phyloP scores from a whole-genome alignment of 2,888 invertebrate genomes.

The Eledone cirrhosa region DNA sequence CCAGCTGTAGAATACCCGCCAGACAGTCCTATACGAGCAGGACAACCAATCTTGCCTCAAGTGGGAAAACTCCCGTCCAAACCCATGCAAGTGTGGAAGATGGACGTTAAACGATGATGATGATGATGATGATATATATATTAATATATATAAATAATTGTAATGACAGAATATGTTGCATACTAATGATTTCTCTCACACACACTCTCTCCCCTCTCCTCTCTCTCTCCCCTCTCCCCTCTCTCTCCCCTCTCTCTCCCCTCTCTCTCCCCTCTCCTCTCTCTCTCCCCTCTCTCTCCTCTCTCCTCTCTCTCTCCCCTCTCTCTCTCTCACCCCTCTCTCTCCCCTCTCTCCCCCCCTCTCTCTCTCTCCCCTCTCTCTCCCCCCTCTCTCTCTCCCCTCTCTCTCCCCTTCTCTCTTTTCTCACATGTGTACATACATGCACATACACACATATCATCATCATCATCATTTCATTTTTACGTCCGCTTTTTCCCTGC shows the following conservation, averaged over 20 bases:
- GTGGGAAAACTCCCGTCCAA: too few relatives aligned
- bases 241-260: not conserved
- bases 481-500: not conserved
- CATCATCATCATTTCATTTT: too few relatives aligned
- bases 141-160: too few relatives aligned
- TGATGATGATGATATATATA: too few relatives aligned
- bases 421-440: not conserved
- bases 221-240: slow-evolving; percentile 26
- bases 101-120: too few relatives aligned
- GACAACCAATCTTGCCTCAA: too few relatives aligned
- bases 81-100: too few relatives aligned
- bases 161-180: too few relatives aligned
- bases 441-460: not conserved
- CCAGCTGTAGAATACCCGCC: too few relatives aligned
- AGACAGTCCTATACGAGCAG: too few relatives aligned
- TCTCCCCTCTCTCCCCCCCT: not conserved
- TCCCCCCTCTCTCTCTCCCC: not conserved
- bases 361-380: not conserved
- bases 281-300: slow-evolving; percentile 4
- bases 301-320: not conserved
- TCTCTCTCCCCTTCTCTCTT: not conserved
- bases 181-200: not conserved
- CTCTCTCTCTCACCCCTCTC: not conserved
- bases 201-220: slow-evolving; percentile 12
- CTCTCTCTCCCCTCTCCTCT: not conserved